Conservation (phyloP, 2,888 invertebrate species). For the Heliconius cydno region DNA sequence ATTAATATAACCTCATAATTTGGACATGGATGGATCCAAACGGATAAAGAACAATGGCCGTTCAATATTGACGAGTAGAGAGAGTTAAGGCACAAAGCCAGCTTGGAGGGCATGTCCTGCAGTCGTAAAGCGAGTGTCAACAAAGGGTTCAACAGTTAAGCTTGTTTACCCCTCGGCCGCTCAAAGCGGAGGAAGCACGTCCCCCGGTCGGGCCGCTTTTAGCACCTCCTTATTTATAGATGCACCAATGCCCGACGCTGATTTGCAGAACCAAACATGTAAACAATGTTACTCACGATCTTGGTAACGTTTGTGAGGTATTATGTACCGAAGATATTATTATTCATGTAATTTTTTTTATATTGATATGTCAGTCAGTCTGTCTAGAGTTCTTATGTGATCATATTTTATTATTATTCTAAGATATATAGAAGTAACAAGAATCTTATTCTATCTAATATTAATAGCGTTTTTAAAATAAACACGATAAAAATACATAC, state of each 20-base stretch:
- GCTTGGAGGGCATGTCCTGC: constrained; percentile 53
- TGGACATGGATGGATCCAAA: not conserved
- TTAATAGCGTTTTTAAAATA: no score
- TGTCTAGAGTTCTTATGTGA: not conserved
- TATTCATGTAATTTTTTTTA: no score
- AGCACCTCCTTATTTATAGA: constrained; percentile 83
- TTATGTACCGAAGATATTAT: constrained; percentile 18
- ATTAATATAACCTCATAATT: not conserved
- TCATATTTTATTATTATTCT: no score
- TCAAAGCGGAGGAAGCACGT: constrained; percentile 81
- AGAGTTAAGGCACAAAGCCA: constrained; percentile 39
- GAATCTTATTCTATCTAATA: no score
- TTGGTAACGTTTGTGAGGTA: constrained; percentile 35
- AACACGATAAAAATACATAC: no score
- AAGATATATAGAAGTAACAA: no score
- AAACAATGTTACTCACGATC: constrained; percentile 68
- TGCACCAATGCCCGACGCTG: constrained; percentile 70
- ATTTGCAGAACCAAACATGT: constrained; percentile 77
- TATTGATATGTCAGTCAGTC: no score
- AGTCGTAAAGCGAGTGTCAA: constrained; percentile 79
- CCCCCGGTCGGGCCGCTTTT: constrained; percentile 80
- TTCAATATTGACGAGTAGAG: constrained; percentile 55
- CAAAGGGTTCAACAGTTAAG: constrained; percentile 73
- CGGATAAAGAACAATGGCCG: constrained; percentile 38
- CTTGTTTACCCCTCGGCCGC: constrained; percentile 78